Percentiles rank a stretch among this genome's conserved stretches.
phyloP scores from a whole-genome alignment of 2,888 invertebrate species.

The Drosophila robusta region DNA sequence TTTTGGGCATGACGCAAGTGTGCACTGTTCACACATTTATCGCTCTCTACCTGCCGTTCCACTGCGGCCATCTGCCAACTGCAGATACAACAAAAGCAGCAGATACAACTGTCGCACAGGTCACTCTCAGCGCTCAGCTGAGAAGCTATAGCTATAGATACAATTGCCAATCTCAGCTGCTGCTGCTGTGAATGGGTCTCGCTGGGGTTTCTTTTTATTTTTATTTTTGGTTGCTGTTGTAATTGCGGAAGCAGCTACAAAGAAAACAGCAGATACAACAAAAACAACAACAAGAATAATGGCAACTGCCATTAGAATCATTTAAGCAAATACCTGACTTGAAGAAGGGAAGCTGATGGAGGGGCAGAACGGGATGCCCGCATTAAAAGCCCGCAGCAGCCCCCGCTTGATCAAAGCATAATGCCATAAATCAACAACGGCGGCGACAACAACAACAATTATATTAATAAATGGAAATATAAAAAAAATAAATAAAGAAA shows the following conservation, averaged over 20 bases:
- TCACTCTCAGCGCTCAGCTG: background rate
- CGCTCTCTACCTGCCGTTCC: conserved; percentile 15
- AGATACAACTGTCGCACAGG: background rate
- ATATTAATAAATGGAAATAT: conserved; percentile 21
- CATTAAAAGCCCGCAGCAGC: conserved; percentile 31
- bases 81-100: background rate
- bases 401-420: conserved; percentile 28
- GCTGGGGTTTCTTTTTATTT: conserved; percentile 3
- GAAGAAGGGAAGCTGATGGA: too few relatives aligned
- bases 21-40: conserved; percentile 21
- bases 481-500: conserved; percentile 22
- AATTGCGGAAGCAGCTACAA: conserved; percentile 57
- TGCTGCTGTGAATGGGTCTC: conserved; percentile 7
- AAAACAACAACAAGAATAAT: conserved; percentile 15
- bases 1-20: conserved; percentile 27
- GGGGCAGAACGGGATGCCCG: background rate
- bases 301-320: conserved; percentile 4
- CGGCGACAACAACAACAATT: conserved; percentile 1
- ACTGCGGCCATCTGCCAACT: conserved; percentile 14
- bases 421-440: conserved; percentile 48
- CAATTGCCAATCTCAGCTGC: conserved; percentile 25
- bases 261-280: conserved; percentile 4
- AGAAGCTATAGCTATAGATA: background rate
- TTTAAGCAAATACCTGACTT: background rate
- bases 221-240: conserved; percentile 26